Base-by-base conservation (phyloP, 1,140 invertebrate species). In the Ridgeia piscesae region DNA sequence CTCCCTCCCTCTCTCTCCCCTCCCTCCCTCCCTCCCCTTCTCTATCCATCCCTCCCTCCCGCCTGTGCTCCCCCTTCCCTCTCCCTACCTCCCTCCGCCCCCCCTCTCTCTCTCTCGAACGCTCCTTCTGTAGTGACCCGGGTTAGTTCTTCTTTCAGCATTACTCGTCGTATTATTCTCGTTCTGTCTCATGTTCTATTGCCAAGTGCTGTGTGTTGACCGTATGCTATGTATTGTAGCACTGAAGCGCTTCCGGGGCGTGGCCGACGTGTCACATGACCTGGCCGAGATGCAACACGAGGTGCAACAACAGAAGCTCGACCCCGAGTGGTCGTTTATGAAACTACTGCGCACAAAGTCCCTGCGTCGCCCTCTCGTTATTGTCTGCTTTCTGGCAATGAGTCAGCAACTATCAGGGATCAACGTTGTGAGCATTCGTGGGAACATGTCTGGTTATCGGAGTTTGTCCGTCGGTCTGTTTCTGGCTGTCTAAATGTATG, bases 381-480 rank as follows among this genome's bases (percentile, higher is more conserved):
- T 98, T 89, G 97, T 97, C 6, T 97, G 97, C 94, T 95, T 97
- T 58, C 96, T 98, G 95, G 98, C 98, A 95, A 97, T 97, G 58
- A 98, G 98, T 0, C 98, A 98, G 95, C 98, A 98, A 95, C 96
- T 98, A 89, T 97, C 97, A 94, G 98, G 98, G 88, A 98, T 98
- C 58, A 98, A 98, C 96, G 98, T 98, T 92, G 98, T 98, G 94
- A 96, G 97, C 96, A 77, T 77, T 11, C 11, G 11, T 42, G 42
- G 42, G 42, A 42, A 42, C 42, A 42, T 42, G 42, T 11, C 4
- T 42, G 4, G 11, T 42, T 6, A 6, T 77, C 0, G 11, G 2
- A 21, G 58, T 77, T 21, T 77, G 58, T 77, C 58, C 27, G 58
- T 8, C 58, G 2, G 58, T 21, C 35, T 27, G 35, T 91, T 4